phyloP scores from a whole-genome alignment of 1,140 invertebrate species.

The Calephelis nemesis region DNA sequence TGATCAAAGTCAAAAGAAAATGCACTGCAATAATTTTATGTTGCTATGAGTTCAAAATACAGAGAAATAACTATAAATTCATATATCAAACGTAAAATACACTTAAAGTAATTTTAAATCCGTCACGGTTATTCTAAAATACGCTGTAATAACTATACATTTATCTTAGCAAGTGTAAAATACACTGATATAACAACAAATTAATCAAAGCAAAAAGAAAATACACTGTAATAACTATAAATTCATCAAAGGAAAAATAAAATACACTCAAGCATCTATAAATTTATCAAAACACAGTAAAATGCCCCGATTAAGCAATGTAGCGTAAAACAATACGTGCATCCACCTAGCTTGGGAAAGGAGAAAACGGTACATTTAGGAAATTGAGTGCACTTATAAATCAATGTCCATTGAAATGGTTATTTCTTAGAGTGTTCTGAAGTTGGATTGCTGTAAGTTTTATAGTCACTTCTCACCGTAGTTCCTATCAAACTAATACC shows the following conservation, averaged over 20 bases:
- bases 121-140: no score
- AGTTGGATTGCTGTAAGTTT: constrained; percentile 15
- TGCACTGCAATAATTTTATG: no score
- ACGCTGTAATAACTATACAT: no score
- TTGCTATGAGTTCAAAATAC: no score
- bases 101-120: no score
- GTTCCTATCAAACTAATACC: not conserved
- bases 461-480: not conserved
- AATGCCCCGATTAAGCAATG: not conserved
- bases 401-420: constrained; percentile 14
- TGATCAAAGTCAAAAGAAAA: no score
- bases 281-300: not conserved
- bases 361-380: constrained; percentile 14
- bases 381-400: constrained; percentile 25
- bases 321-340: constrained; percentile 6
- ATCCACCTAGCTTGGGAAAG: constrained; percentile 4
- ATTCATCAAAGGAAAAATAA: no score
- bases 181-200: not conserved
- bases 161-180: no score
- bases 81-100: no score
- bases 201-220: not conserved
- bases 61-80: no score
- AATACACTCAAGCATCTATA: not conserved
- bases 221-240: no score
- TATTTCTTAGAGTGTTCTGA: constrained; percentile 24